Conservation (phyloP, 1,140 invertebrate species). For the Hycleus cichorii region DNA sequence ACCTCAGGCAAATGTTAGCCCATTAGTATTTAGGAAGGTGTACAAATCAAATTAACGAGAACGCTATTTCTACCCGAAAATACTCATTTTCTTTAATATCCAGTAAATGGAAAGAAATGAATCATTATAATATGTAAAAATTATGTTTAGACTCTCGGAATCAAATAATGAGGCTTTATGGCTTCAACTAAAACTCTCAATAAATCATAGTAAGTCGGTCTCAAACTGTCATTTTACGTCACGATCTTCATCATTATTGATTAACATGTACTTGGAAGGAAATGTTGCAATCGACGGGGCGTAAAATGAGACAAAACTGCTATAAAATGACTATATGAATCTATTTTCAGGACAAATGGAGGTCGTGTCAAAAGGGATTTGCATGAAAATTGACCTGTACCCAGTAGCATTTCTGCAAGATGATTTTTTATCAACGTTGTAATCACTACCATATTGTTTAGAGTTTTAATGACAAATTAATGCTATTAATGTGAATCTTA, state of each 20-base stretch:
- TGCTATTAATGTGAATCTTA: no score
- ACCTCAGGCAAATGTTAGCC: no score
- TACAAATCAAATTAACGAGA: no score
- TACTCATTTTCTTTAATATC: no score
- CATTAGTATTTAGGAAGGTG: no score
- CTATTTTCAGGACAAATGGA: constrained; percentile 27
- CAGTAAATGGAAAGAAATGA: no score
- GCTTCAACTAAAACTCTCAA: not conserved
- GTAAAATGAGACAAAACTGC: constrained; percentile 29
- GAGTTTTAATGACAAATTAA: no score
- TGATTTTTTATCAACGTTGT: no score
- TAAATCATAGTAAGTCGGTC: constrained; percentile 17
- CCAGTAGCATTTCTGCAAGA: not conserved
- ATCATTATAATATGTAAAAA: no score
- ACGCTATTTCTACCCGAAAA: no score
- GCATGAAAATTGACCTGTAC: constrained; percentile 34
- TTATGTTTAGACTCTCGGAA: not conserved
- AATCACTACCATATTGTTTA: no score
- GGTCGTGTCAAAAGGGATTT: constrained; percentile 31
- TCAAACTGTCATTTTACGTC: constrained; percentile 5
- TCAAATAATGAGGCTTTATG: not conserved
- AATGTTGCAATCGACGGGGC: constrained; percentile 22
- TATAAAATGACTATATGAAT: constrained; percentile 14
- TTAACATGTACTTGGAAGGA: constrained; percentile 24
- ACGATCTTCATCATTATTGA: constrained; percentile 11